Base-by-base conservation (phyloP, 2,888 invertebrate species). In the Drymonia ruficornis region DNA sequence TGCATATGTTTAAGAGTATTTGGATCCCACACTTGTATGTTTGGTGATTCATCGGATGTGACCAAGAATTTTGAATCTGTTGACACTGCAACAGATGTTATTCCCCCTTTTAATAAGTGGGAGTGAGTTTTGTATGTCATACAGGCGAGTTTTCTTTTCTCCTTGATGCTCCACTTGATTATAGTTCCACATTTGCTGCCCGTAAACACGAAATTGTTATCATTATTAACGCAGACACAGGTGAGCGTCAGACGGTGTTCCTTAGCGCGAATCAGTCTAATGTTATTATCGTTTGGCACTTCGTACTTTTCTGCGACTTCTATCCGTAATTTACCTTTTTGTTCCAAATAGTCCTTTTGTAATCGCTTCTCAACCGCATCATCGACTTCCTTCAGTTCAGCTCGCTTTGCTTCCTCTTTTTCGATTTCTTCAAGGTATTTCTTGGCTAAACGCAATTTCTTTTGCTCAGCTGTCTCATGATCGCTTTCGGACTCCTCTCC, bases 151-250 rank as follows among this genome's bases (percentile, higher is more conserved):
- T 96, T 95, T 68, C 93, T 93, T 67, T 93, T 94, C n/a, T 94
- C 94, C 61, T 89, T 87, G 47, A 96, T 78, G 28, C 94, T 94
- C 96, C 98, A 99, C 93, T 98, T 98, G 15, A 98, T 95, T 52
- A 99, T 94, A 48, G 94, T 94, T 47, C 97, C 96, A 83, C 98
- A 97, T 92, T 99, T 99, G 54, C 97, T 97, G 0, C 97, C 98
- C 28, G 96, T 95, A 84, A 95, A 98, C 0, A 97, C 90, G 72
- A 90, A 94, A 70, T 94, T 93, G 47, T 95, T 95, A 85, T 98
- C 96, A 55, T 92, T 91, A 29, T 96, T 96, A 5, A 98, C 83
- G 67, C 96, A 96, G 13, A 98, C 80, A 80, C 97, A 96, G 1
- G 98, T 98, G 11, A 98, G 87, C 0, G 97, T 92, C 52, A 95